Percentiles rank a stretch among this genome's conserved stretches.
Evolutionary conservation across 2,888 invertebrate species (phyloP).

Genomic region (Chaetoderma sp.): DNA sequence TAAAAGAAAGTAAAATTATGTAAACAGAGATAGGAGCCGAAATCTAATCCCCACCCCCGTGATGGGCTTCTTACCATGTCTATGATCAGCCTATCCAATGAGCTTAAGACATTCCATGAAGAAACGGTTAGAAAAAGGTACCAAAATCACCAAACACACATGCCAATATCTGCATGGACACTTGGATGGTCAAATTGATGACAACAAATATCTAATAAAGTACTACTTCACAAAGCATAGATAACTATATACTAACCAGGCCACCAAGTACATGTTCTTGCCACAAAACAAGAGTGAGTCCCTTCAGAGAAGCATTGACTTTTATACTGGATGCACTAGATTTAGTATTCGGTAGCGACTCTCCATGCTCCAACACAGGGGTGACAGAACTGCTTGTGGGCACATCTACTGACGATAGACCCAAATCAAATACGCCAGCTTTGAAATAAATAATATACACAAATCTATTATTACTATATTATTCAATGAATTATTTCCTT

Average conservation of each 20-base stretch:
- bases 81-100: too few relatives aligned
- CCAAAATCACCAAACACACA: too few relatives aligned
- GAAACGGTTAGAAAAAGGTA: too few relatives aligned
- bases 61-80: not conserved
- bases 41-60: not conserved
- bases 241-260: too few relatives aligned
- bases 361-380: not conserved
- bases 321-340: not conserved
- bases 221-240: too few relatives aligned
- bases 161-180: too few relatives aligned
- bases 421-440: slow-evolving; percentile 2
- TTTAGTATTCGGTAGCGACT: not conserved
- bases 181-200: too few relatives aligned
- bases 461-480: not conserved
- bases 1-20: not conserved
- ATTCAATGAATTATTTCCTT: too few relatives aligned
- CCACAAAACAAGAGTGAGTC: not conserved
- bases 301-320: not conserved
- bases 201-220: too few relatives aligned
- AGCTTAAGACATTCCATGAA: too few relatives aligned
- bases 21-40: not conserved
- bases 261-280: too few relatives aligned
- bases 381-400: not conserved
- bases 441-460: not conserved
- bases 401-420: not conserved